Conservation (phyloP, 2,797 vertebrate species). For the Ctenopoma multispine region DNA sequence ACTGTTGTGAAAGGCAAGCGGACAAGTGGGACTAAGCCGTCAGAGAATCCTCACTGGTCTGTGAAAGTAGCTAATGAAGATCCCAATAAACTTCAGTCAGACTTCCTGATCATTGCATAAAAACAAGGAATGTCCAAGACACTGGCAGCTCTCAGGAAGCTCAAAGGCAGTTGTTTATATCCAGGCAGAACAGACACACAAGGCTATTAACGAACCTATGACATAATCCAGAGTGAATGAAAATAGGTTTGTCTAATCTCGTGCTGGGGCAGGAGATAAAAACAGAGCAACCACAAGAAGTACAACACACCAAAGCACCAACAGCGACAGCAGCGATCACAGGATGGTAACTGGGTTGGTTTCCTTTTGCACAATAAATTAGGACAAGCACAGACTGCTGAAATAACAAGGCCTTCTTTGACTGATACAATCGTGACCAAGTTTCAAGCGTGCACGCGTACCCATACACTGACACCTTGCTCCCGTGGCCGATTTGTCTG, state of each 20-base stretch:
- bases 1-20: constrained; percentile 18
- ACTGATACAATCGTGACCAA: constrained; percentile 9
- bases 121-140: constrained; percentile 58
- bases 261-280: constrained; percentile 42
- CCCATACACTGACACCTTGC: constrained; percentile 11
- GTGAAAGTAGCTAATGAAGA: constrained; percentile 6
- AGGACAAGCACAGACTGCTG: constrained; percentile 51
- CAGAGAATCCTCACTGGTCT: constrained; percentile 13
- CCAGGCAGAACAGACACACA: constrained; percentile 39
- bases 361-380: constrained; percentile 64
- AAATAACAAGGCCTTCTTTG: constrained; percentile 16
- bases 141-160: constrained; percentile 54
- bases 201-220: constrained; percentile 40
- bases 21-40: constrained; percentile 29
- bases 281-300: constrained; percentile 39
- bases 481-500: constrained; percentile 29
- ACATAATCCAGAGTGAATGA: constrained; percentile 56
- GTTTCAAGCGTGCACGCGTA: not conserved
- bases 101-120: constrained; percentile 57
- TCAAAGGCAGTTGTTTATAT: constrained; percentile 61
- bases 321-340: constrained; percentile 43
- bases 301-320: constrained; percentile 45
- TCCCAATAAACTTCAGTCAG: constrained; percentile 17
- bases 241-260: constrained; percentile 57
- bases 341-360: constrained; percentile 28